Percentiles rank a stretch among this genome's conserved stretches.
Conservation (phyloP, 1,140 invertebrate species). For the Procambarus virginalis region DNA sequence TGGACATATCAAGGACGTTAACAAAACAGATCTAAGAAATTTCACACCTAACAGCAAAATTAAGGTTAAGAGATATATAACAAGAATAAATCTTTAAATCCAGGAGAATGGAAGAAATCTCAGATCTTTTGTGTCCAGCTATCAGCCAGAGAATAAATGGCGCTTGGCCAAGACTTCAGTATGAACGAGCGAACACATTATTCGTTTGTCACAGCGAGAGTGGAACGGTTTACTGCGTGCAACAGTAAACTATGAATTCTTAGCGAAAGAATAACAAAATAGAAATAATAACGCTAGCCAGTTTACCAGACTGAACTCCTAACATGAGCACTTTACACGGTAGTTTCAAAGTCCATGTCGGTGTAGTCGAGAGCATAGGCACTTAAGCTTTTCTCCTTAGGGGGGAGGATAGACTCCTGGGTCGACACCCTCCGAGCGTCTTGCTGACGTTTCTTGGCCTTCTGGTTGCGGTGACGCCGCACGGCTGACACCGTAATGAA, state of each 20-base stretch:
- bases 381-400: conserved; percentile 70
- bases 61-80: too few relatives aligned
- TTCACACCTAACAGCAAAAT: too few relatives aligned
- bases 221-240: too few relatives aligned
- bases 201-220: too few relatives aligned
- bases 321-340: conserved; percentile 42
- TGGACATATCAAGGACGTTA: not conserved
- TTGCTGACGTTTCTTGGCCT: conserved; percentile 54
- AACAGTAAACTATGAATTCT: not conserved
- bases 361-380: conserved; percentile 69
- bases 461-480: conserved; percentile 58
- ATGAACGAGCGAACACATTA: not conserved
- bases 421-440: conserved; percentile 66
- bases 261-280: not conserved
- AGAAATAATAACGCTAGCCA: not conserved
- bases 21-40: too few relatives aligned
- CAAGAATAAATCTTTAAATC: not conserved
- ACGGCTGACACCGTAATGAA: conserved; percentile 66
- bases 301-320: not conserved
- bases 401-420: conserved; percentile 67
- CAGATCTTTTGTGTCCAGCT: not conserved
- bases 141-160: not conserved
- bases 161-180: not conserved
- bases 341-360: conserved; percentile 70
- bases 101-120: not conserved